Base-by-base conservation (phyloP, 2,797 vertebrate genomes). In the Clarias laeviceps region DNA sequence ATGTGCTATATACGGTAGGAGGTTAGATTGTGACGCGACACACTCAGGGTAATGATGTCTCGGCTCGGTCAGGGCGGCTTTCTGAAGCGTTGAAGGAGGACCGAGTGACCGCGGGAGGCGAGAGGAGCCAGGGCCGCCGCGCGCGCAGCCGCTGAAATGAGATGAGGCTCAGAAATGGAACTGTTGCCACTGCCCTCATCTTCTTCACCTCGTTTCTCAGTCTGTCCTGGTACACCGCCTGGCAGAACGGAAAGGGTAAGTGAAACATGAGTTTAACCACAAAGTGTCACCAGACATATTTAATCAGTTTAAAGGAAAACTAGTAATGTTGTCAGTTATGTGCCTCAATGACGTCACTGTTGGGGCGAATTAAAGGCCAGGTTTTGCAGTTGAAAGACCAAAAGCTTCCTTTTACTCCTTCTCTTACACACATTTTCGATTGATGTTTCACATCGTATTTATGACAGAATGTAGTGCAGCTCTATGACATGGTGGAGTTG, bases 151-250 rank as follows among this genome's bases (percentile, higher is more conserved):
- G 97, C 94, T 99, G 97, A 97, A 98, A 97, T 99, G 98, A 99
- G 96, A 99, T 99, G 98, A 99, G 98, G 98, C 97, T 99, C 97
- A 98, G 98, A 96, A 96, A 99, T 99, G 98, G 97, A 97, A 99
- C 98, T 97, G 96, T 99, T 93, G 97, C 98, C 96, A 99, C 97
- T 89, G 96, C 95, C 89, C 96, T 99, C 93, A 95, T 97, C 85
- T 98, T 99, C 94, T 95, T 99, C 94, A 99, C 98, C 82, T 98
- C 98, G 6, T 98, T 99, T 94, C 97, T 99, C 91, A 99, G 98
- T 93, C 92, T 99, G 90, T 99, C 98, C 84, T 99, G 98, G 98
- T 99, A 99, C 90, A 97, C 97, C 84, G 97, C 98, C 9, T 99
- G 98, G 98, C 98, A 99, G 92, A 99, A 99, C 96, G 98, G 98